Conservation (phyloP, 1,140 invertebrate genomes). For the Pollicipes pollicipes region DNA sequence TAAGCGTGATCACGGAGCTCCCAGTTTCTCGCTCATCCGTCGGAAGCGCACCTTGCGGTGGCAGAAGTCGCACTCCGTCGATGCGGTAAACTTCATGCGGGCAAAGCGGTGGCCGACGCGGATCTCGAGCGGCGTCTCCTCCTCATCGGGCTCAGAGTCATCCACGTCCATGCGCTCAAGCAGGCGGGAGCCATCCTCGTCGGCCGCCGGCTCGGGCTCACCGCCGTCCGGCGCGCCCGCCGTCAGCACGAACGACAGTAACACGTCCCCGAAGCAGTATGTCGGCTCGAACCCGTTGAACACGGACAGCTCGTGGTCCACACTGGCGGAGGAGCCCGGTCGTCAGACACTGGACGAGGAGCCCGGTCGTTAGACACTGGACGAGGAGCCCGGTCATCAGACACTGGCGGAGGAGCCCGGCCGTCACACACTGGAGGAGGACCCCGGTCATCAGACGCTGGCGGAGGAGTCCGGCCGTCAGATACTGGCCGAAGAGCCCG, state of each 20-base stretch:
- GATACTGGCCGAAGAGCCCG: too few species aligned
- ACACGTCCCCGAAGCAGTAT: conserved; percentile 73
- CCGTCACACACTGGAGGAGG: too few species aligned
- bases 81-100: conserved; percentile 63
- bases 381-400: too few species aligned
- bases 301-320: conserved; percentile 37
- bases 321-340: conserved; percentile 22
- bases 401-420: too few species aligned
- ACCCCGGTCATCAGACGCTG: too few species aligned
- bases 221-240: conserved; percentile 19
- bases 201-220: conserved; percentile 14
- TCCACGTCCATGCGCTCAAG: not conserved
- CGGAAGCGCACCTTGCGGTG: conserved; percentile 53
- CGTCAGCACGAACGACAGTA: conserved; percentile 50
- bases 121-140: conserved; percentile 10
- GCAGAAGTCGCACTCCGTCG: conserved; percentile 77
- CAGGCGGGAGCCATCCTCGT: conserved; percentile 10
- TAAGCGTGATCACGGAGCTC: conserved; percentile 7
- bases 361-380: too few species aligned
- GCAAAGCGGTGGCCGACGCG: conserved; percentile 47
- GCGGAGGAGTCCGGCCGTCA: too few species aligned
- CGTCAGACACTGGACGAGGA: too few species aligned
- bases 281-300: conserved; percentile 75
- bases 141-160: not conserved
- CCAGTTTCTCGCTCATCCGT: conserved; percentile 8